phyloP scores from a whole-genome alignment of 2,797 vertebrate species.

The Ictinia mississippiensis region DNA sequence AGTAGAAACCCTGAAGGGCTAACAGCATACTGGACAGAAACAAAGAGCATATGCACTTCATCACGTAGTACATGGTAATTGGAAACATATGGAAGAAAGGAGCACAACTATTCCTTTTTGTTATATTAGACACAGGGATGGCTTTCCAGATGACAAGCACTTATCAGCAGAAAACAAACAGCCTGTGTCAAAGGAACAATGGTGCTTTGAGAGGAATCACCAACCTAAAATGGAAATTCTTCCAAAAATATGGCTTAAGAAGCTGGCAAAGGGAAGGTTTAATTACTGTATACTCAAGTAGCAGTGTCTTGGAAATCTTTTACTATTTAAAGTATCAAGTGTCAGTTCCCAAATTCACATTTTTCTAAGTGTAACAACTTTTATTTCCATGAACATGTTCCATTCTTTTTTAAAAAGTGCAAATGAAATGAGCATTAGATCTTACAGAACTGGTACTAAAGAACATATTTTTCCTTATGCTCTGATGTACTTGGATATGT shows the following conservation, averaged over 20 bases:
- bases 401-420: neutral
- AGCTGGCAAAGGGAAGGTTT: neutral
- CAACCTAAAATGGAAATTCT: neutral
- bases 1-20: neutral
- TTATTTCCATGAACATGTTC: neutral
- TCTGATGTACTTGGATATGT: neutral
- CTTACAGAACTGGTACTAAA: neutral
- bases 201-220: neutral
- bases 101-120: neutral
- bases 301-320: neutral
- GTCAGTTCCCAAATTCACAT: neutral
- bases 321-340: neutral
- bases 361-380: neutral
- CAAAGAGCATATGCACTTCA: neutral
- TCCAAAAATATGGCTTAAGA: neutral
- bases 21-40: neutral
- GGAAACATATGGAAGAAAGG: neutral
- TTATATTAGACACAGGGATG: neutral
- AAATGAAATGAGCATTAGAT: neutral
- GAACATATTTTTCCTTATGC: neutral
- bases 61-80: neutral
- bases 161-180: neutral
- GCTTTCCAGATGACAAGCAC: neutral
- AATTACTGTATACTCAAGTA: neutral
- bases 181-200: neutral